phyloP scores from a whole-genome alignment of 1,140 invertebrate genomes.

The Drosophila rhopaloa region DNA sequence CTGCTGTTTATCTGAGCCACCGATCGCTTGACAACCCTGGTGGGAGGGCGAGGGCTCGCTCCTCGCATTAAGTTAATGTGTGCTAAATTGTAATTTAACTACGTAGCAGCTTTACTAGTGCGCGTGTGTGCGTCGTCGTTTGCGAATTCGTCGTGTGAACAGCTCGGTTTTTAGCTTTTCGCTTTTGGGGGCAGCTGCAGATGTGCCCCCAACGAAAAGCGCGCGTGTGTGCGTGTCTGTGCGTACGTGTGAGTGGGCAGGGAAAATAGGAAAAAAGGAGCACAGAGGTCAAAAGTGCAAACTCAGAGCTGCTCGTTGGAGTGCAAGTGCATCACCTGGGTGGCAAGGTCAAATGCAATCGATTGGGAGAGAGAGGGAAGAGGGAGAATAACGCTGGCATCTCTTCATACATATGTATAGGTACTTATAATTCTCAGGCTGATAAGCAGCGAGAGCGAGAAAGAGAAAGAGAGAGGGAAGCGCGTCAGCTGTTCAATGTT shows the following conservation, averaged over 20 bases:
- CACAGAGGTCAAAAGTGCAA: slow-evolving; percentile 78
- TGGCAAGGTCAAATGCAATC: slow-evolving; percentile 10
- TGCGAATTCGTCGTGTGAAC: slow-evolving; percentile 9
- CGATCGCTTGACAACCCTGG: slow-evolving; percentile 23
- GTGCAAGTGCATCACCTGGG: slow-evolving; percentile 6
- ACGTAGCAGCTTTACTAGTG: slow-evolving; percentile 26
- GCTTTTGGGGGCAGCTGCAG: slow-evolving; percentile 24
- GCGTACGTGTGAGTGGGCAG: slow-evolving; percentile 14
- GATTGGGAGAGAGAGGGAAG: not conserved
- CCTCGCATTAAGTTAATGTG: slow-evolving; percentile 34
- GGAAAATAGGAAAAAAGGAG: slow-evolving; percentile 24
- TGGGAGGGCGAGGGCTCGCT: slow-evolving; percentile 28
- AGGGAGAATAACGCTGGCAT: slow-evolving; percentile 3
- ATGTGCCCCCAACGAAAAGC: slow-evolving; percentile 42
- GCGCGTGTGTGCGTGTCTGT: slow-evolving; percentile 27
- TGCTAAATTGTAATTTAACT: slow-evolving; percentile 43
- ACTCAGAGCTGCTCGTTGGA: slow-evolving; percentile 1
- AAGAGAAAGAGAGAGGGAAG: slow-evolving; percentile 14
- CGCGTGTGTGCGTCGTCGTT: slow-evolving; percentile 25
- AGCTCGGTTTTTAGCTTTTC: not conserved
- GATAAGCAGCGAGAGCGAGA: slow-evolving; percentile 51
- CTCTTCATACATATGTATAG: not conserved
- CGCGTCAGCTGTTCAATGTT: slow-evolving; percentile 76
- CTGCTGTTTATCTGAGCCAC: slow-evolving; percentile 9
- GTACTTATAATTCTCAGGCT: slow-evolving; percentile 51